A percentile compares a stretch with the other conserved stretches of the same genome.
Evolutionary conservation across 2,113 vertebrate species (phyloP).

Genomic region (Steatornis caripensis): DNA sequence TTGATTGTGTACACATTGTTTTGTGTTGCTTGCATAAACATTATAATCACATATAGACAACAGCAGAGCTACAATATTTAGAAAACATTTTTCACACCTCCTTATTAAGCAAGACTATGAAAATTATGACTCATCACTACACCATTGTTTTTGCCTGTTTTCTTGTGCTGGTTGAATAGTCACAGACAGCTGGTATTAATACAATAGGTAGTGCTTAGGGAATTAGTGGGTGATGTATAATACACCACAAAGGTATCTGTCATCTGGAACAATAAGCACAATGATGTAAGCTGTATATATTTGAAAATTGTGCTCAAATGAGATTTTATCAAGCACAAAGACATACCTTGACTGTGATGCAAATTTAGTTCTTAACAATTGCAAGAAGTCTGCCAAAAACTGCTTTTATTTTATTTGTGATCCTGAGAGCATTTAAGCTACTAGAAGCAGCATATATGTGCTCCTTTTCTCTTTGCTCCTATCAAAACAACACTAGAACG

Average conservation of each 20-base stretch:
- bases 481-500: slow-evolving; percentile 90
- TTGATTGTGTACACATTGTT: slow-evolving; percentile 91
- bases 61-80: slow-evolving; percentile 92
- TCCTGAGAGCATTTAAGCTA: slow-evolving; percentile 83
- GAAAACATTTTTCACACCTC: slow-evolving; percentile 95
- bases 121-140: slow-evolving; percentile 92
- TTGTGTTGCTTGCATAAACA: slow-evolving; percentile 90
- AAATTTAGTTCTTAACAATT: slow-evolving; percentile 83
- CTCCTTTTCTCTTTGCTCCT: slow-evolving; percentile 85
- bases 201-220: slow-evolving; percentile 84
- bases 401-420: slow-evolving; percentile 87
- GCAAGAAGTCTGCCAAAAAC: slow-evolving; percentile 77
- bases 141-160: slow-evolving; percentile 85
- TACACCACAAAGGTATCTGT: slow-evolving; percentile 82
- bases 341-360: slow-evolving; percentile 75
- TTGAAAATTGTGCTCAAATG: slow-evolving; percentile 77
- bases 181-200: slow-evolving; percentile 88
- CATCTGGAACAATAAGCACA: slow-evolving; percentile 74
- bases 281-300: slow-evolving; percentile 79
- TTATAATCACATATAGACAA: slow-evolving; percentile 92
- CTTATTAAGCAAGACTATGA: slow-evolving; percentile 91
- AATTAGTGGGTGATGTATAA: slow-evolving; percentile 84
- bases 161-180: slow-evolving; percentile 83
- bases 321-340: slow-evolving; percentile 74
- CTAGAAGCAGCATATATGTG: slow-evolving; percentile 81